A percentile compares a stretch with the other conserved stretches of the same genome.
Conservation (phyloP, 2,797 vertebrate species). For the Microtus californicus region DNA sequence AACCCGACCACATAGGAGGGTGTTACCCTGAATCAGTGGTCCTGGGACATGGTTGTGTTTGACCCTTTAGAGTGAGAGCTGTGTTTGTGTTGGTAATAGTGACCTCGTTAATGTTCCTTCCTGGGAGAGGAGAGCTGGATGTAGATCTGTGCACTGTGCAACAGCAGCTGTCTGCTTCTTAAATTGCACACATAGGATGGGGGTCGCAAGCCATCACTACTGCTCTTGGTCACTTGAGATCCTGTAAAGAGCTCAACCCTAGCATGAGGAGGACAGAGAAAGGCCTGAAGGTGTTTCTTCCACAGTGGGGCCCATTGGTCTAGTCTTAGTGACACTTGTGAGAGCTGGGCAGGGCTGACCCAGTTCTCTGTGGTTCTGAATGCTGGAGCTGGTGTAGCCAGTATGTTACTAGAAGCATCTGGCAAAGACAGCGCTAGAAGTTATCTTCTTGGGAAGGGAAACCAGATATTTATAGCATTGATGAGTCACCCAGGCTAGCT, state of each 20-base stretch:
- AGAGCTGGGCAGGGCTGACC: accelerated
- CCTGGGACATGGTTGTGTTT: background rate
- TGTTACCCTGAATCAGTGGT: background rate
- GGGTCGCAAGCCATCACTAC: background rate
- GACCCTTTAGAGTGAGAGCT: background rate
- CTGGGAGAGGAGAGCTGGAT: background rate
- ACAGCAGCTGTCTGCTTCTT: background rate
- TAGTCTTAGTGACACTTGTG: background rate
- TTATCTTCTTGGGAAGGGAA: background rate
- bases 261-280: background rate
- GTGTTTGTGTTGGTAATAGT: background rate
- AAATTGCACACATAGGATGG: background rate
- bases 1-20: background rate
- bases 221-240: background rate
- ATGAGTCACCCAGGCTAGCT: background rate
- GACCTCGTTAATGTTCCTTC: background rate
- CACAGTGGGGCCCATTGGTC: background rate
- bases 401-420: background rate
- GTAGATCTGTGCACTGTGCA: background rate
- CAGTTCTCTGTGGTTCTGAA: too few relatives aligned
- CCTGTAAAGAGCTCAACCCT: background rate
- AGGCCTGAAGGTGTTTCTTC: background rate
- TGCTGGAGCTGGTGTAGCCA: too few relatives aligned
- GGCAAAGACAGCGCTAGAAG: background rate
- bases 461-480: background rate